phyloP scores from a whole-genome alignment of 2,888 invertebrate genomes.

The Lepidocyrtoides sp. region DNA sequence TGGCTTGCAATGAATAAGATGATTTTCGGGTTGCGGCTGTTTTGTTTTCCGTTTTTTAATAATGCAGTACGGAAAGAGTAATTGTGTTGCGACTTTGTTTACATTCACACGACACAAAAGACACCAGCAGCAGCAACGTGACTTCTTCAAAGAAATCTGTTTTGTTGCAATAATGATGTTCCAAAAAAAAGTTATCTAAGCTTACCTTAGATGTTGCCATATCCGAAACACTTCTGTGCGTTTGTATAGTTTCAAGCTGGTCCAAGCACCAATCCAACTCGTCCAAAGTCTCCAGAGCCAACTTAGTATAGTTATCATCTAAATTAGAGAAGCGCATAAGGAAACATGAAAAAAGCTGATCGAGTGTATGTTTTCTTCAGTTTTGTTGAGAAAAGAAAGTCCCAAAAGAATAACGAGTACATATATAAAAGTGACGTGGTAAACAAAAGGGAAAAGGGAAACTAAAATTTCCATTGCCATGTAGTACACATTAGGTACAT shows the following conservation, averaged over 20 bases:
- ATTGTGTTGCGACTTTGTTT: not conserved
- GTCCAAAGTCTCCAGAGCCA: constrained; percentile 98
- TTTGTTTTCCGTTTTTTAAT: not conserved
- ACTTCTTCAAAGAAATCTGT: too few species aligned
- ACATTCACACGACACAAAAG: not conserved
- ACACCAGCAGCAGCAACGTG: too few species aligned
- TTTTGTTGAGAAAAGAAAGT: not conserved
- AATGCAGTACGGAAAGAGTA: not conserved
- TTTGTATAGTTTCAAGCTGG: constrained; percentile 99
- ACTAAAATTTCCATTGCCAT: constrained; percentile 35
- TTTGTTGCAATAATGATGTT: too few species aligned
- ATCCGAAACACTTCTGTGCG: constrained; percentile 99
- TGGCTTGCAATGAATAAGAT: constrained; percentile 20
- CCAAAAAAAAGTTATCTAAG: too few species aligned
- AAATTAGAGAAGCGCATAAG: constrained; percentile 66
- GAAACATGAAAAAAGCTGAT: constrained; percentile 53
- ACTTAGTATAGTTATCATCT: constrained; percentile 97
- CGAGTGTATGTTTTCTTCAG: constrained; percentile 21
- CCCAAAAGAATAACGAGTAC: constrained; percentile 30
- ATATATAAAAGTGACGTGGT: not conserved
- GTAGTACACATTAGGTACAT: not conserved
- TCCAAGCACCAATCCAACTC: constrained; percentile 99
- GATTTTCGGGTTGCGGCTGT: not conserved
- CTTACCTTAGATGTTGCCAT: constrained; percentile 99
- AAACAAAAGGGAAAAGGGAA: constrained; percentile 3